Base-by-base conservation (phyloP, 1,140 invertebrate genomes). In the Pachyrhynchus sulphureomaculatus region DNA sequence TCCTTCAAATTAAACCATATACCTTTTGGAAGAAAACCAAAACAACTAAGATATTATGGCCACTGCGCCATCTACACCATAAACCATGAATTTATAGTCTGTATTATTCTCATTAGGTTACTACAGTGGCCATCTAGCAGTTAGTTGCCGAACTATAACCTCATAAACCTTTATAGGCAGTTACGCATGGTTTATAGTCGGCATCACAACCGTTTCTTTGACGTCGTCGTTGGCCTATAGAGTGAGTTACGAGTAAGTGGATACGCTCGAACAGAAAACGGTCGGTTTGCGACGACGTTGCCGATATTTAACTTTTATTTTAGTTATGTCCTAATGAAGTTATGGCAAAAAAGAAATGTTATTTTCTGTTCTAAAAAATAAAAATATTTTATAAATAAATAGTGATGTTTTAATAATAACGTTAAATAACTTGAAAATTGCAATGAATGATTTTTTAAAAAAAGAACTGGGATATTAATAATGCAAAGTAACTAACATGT, bases 131-230 rank as follows among this genome's bases (percentile, higher is more conserved):
- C 65, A 63, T 55, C 65, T 67, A 67, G 55, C 53, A 47, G 61
- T 61, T 57, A 60, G 51, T 49, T 51, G 61, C 52, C 51, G 37
- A 64, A 67, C 65, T 64, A 67, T 62, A 34, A 44, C 51, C 32
- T 52, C 44, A 62, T 64, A 67, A 63, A 64, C 12, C 23, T 36
- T 66, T 51, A 56, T 54, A 48, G 45, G 55, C 53, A 42, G 42
- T 61, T 32, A 60, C 21, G 51, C 41, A 8, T 52, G 20, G 26
- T 53, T 58, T 62, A 62, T 52, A 57, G 58, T 32, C 9, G 12
- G 55, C 24, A 48, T 60, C 48, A 45, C 34, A 62, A 49, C 59
- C 64, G 32, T 18, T 33, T 17, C 37, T 26, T 20, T 21, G 49
- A 33, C 42, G 42, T 53, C 36, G 58, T 61, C 17, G 15, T 51